Conservation (phyloP, 2,113 vertebrate species). For the Dendrocopos noguchii region DNA sequence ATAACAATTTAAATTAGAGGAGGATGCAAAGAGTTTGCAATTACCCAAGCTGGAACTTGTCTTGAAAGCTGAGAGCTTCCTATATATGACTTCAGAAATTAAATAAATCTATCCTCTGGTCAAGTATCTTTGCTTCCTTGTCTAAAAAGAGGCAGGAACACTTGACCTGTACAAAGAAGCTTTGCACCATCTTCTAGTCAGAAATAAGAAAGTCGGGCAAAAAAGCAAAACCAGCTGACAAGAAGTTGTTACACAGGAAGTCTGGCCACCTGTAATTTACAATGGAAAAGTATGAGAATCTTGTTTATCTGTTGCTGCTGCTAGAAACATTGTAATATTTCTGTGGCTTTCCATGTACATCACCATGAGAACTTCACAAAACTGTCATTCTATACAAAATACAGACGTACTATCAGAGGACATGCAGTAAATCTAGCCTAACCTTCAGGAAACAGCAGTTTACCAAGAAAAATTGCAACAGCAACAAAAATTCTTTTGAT, state of each 20-base stretch:
- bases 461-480: neutral
- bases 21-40: constrained; percentile 13
- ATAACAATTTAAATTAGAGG: constrained; percentile 51
- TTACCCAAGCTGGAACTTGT: neutral
- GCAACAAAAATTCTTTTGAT: neutral
- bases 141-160: neutral
- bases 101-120: neutral
- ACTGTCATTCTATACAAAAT: neutral
- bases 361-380: neutral
- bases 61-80: neutral
- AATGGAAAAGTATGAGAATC: neutral
- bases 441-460: neutral
- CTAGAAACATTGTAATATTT: neutral
- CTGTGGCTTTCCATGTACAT: neutral
- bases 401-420: neutral
- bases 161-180: neutral
- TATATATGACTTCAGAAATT: neutral
- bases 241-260: neutral
- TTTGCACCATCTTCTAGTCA: neutral
- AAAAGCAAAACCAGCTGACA: neutral
- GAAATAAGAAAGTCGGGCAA: neutral
- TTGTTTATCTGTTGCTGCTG: neutral
- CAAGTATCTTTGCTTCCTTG: neutral
- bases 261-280: neutral
- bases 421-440: neutral